These are phyloP conservation scores for Molorchus minor DNA, from an alignment of 2,888 invertebrate genomes.

Conservation along the genomic window DNA sequence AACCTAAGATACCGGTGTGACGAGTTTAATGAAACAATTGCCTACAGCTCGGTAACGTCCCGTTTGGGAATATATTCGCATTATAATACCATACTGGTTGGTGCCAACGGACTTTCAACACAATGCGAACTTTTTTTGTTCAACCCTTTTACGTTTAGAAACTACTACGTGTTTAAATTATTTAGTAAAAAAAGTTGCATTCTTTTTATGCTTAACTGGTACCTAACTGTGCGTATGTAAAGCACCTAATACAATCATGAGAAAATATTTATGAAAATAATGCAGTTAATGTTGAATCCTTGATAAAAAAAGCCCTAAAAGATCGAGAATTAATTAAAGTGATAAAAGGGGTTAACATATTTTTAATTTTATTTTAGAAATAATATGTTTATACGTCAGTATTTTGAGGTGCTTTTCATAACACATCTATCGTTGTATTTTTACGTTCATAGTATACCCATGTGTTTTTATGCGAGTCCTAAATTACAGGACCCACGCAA, in stretches of 20 bases:
- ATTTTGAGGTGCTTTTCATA: too few relatives aligned
- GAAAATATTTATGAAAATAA: too few relatives aligned
- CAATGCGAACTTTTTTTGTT: constrained; percentile 42
- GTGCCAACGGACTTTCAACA: constrained; percentile 39
- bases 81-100: constrained; percentile 40
- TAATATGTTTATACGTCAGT: too few relatives aligned
- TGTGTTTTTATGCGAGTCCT: constrained; percentile 31
- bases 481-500: constrained; percentile 32
- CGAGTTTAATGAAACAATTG: constrained; percentile 44
- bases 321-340: too few relatives aligned
- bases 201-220: not conserved
- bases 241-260: too few relatives aligned
- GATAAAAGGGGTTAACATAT: too few relatives aligned
- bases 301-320: too few relatives aligned
- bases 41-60: constrained; percentile 38
- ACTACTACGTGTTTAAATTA: not conserved
- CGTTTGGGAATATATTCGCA: constrained; percentile 46
- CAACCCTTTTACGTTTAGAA: constrained; percentile 8
- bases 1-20: constrained; percentile 46
- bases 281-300: too few relatives aligned
- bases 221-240: not conserved
- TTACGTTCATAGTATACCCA: constrained; percentile 23
- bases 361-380: too few relatives aligned
- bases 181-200: not conserved
- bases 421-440: too few relatives aligned